Percentiles rank a stretch among this genome's conserved stretches.
Conservation (phyloP, 2,113 vertebrate species). For the Chloropsis cyanopogon region DNA sequence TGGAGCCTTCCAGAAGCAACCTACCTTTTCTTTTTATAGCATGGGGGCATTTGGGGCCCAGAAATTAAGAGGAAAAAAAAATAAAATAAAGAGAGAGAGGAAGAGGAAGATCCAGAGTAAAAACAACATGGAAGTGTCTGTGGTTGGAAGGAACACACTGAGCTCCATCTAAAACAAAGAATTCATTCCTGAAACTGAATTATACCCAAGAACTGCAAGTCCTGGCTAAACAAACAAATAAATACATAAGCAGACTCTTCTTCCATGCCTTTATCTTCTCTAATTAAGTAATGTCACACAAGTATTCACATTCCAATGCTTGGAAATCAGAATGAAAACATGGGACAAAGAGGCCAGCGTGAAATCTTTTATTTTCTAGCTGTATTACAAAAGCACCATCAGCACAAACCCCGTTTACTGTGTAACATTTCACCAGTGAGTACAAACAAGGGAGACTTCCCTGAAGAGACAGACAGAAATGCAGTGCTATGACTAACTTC, state of each 20-base stretch:
- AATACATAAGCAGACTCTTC: background rate
- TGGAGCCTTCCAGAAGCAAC: background rate
- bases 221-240: background rate
- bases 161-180: background rate
- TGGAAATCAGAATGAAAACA: background rate
- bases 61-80: background rate
- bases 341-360: background rate
- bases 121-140: background rate
- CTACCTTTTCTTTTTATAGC: background rate
- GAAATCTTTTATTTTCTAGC: background rate
- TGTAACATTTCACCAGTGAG: background rate
- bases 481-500: background rate
- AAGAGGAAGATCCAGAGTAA: background rate
- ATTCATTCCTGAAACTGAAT: background rate
- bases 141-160: background rate
- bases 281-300: background rate
- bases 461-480: background rate
- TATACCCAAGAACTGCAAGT: background rate
- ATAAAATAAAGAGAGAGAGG: accelerated
- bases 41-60: accelerated
- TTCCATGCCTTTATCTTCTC: background rate
- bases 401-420: background rate
- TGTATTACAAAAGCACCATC: background rate
- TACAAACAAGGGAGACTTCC: background rate
- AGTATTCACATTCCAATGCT: background rate